A percentile compares a stretch with the other conserved stretches of the same genome.
phyloP scores from a whole-genome alignment of 2,888 invertebrate species.

The Oxycera nigricornis region DNA sequence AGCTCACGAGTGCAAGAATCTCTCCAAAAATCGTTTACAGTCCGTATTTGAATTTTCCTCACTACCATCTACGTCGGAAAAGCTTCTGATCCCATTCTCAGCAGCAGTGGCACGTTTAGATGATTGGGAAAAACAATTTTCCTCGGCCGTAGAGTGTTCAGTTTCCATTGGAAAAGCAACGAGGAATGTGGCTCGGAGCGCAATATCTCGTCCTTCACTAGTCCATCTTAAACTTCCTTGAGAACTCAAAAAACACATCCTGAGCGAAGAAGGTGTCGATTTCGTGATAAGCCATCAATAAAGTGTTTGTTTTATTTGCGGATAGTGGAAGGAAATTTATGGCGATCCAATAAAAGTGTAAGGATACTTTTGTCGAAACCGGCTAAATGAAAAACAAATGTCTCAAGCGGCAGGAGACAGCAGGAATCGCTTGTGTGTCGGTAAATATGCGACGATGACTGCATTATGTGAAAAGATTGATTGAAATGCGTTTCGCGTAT shows the following conservation, averaged over 20 bases:
- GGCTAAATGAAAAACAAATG: no score
- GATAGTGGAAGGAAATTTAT: neutral
- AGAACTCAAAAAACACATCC: neutral
- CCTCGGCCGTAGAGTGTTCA: constrained; percentile 15
- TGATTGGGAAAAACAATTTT: constrained; percentile 34
- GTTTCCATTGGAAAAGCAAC: constrained; percentile 36
- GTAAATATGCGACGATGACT: no score
- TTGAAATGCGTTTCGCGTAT: no score
- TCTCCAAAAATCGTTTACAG: neutral
- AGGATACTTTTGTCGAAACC: no score
- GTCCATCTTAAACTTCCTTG: neutral
- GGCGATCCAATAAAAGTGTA: neutral
- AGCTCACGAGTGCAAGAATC: neutral
- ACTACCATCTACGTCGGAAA: neutral
- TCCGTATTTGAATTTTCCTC: neutral
- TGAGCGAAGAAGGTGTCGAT: neutral
- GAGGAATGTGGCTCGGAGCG: constrained; percentile 10
- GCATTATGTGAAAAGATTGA: no score
- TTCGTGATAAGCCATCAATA: neutral
- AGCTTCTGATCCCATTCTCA: neutral
- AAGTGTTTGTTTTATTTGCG: neutral
- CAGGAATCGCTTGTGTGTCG: no score
- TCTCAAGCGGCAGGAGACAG: no score
- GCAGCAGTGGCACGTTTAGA: neutral
- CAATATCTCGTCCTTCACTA: neutral